Conservation (phyloP, 2,888 invertebrate genomes). For the Torymus aiolomorphi region DNA sequence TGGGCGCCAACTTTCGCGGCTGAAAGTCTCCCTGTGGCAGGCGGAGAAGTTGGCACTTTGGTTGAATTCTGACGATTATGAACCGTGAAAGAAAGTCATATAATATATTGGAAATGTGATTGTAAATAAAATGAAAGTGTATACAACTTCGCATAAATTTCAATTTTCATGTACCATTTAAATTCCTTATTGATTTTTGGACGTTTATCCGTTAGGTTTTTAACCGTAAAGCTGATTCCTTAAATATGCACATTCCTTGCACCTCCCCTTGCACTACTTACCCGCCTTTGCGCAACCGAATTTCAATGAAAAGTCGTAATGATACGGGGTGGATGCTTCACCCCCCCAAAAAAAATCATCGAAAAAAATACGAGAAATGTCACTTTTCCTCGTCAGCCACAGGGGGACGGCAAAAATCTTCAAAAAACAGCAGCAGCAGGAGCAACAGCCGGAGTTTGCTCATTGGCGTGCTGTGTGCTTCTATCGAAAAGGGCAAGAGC, state of each 20-base stretch:
- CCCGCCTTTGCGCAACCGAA: slow-evolving; percentile 8
- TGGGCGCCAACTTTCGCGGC: background rate
- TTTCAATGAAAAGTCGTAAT: slow-evolving; percentile 27
- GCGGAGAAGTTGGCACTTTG: too few species aligned
- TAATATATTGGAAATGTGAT: too few species aligned
- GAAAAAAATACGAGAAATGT: slow-evolving; percentile 4
- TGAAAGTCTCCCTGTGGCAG: too few species aligned
- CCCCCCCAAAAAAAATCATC: background rate
- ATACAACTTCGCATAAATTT: too few species aligned
- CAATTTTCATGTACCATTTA: too few species aligned
- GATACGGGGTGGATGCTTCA: background rate
- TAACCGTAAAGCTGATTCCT: too few species aligned
- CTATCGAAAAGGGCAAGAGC: slow-evolving; percentile 18
- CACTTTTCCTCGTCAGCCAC: background rate
- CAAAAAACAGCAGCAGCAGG: slow-evolving; percentile 1
- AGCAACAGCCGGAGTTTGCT: background rate
- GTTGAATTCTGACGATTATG: too few species aligned
- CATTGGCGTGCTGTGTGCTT: background rate
- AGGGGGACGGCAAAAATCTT: background rate
- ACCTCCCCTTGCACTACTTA: too few species aligned
- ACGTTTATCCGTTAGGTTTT: too few species aligned
- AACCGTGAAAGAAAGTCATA: too few species aligned
- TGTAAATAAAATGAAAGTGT: too few species aligned
- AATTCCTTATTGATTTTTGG: too few species aligned
- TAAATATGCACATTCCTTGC: background rate